Evolutionary conservation across 1,140 invertebrate genomes (phyloP), one percentile per base, ranked within the genome.

Genomic region (Ceratina australensis): DNA sequence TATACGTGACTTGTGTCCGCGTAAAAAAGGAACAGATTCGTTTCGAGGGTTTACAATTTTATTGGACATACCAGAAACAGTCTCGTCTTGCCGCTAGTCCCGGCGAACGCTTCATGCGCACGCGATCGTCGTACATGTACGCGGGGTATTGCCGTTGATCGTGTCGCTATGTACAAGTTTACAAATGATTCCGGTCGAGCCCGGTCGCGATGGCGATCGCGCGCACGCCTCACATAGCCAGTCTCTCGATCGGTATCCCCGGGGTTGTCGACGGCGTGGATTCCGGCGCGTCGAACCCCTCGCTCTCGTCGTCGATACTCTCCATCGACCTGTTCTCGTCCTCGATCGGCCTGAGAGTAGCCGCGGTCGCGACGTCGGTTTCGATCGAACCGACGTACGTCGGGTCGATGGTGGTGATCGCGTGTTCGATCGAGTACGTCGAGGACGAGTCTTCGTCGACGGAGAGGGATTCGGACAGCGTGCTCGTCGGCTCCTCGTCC

Each of bases 161-260:
- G 79, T 82, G 76, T 47, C 52, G 18, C 60, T 82, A 83, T 83
- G 56, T 82, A 83, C 81, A 82, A 81, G 79, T 83, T 83, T 82
- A 83, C 81, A 82, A n/a, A 79, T 61, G 59, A 42, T 57, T 12
- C 60, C 33, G 5, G 49, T 24, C 56, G 33, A 79, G 13, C 18
- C 26, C 18, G 20, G 2, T 20, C 42, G 26, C n/a, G 2, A 49
- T 8, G 28, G 15, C 22, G 56, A 13, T 47, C 60, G 26, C 72
- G 52, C 10, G 15, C 7, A 20, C 24, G 49, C 13, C 49, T 83
- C 49, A 83, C 78, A 80, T 84, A 13, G 72, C 72, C 65, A 77
- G 16, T 73, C 64, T 69, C 42, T 83, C 81, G 8, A 80, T 3
- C 52, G 67, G 61, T 22, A 64, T 50, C n/a, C 22, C 78, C 28